These are phyloP conservation scores for Boloria euphrosyne DNA, from an alignment of 2,888 invertebrate genomes.

Conservation along the genomic window DNA sequence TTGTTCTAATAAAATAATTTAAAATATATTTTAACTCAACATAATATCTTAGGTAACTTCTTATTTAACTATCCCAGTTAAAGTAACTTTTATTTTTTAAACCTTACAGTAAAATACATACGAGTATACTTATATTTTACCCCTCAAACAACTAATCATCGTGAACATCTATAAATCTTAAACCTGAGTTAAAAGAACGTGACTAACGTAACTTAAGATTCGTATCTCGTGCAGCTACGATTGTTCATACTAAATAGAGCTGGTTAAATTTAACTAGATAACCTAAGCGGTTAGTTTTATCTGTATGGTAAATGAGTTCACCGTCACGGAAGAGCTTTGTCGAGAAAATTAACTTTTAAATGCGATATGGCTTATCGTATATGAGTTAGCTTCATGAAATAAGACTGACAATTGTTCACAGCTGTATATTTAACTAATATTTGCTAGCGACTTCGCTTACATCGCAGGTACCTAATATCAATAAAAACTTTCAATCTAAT, in stretches of 20 bases:
- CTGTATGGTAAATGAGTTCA: slow-evolving; percentile 45
- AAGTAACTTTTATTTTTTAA: too few relatives aligned
- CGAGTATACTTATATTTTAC: background rate
- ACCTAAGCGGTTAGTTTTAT: slow-evolving; percentile 55
- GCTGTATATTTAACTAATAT: background rate
- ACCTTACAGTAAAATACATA: too few relatives aligned
- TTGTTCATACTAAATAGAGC: slow-evolving; percentile 70
- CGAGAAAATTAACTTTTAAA: slow-evolving; percentile 40
- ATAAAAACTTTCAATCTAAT: too few relatives aligned
- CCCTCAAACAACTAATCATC: slow-evolving; percentile 8
- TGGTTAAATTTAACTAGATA: slow-evolving; percentile 48
- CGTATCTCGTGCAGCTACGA: slow-evolving; percentile 64
- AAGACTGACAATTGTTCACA: slow-evolving; percentile 3
- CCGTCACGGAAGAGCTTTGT: slow-evolving; percentile 41
- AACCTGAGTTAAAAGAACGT: slow-evolving; percentile 53
- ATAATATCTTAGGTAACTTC: background rate
- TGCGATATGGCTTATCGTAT: slow-evolving; percentile 27
- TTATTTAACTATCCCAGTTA: background rate
- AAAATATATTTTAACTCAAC: background rate
- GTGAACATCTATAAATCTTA: slow-evolving; percentile 11
- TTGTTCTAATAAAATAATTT: background rate
- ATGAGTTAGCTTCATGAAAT: slow-evolving; percentile 12
- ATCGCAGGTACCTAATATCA: too few relatives aligned
- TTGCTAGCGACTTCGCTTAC: background rate
- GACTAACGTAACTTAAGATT: slow-evolving; percentile 76